A percentile compares a stretch with the other conserved stretches of the same genome.
Conservation (phyloP, 2,113 vertebrate genomes). For the Channa argus region DNA sequence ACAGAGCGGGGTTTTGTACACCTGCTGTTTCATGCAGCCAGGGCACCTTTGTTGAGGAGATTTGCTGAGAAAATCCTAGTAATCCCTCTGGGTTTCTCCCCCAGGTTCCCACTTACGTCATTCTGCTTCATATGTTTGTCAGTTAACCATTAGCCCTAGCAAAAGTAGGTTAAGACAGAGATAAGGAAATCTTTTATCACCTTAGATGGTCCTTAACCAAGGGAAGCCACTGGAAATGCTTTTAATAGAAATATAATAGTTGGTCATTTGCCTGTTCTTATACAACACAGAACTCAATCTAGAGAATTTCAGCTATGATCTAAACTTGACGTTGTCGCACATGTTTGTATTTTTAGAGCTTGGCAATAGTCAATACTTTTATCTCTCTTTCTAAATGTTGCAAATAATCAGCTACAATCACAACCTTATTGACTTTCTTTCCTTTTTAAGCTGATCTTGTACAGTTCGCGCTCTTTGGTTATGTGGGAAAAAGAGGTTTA, state of each 20-base stretch:
- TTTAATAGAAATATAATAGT: constrained; percentile 22
- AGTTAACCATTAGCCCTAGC: constrained; percentile 56
- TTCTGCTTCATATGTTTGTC: constrained; percentile 59
- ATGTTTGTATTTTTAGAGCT: neutral
- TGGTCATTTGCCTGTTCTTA: constrained; percentile 26
- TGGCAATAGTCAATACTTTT: too few relatives aligned
- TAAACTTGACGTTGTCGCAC: neutral
- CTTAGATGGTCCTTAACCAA: constrained; percentile 25
- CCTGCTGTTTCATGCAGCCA: constrained; percentile 57
- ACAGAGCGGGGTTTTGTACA: constrained; percentile 43
- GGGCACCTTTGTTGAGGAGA: constrained; percentile 73
- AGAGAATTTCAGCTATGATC: neutral
- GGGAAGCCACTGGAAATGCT: neutral
- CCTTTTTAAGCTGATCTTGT: too few relatives aligned
- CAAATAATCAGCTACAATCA: too few relatives aligned
- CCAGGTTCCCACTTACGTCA: constrained; percentile 64
- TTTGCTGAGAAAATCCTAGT: constrained; percentile 78
- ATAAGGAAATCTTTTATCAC: constrained; percentile 35
- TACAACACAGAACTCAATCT: neutral
- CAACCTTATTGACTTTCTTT: too few relatives aligned
- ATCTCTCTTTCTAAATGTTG: too few relatives aligned
- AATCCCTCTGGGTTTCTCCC: constrained; percentile 72
- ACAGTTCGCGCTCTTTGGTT: too few relatives aligned
- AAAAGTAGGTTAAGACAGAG: constrained; percentile 43
- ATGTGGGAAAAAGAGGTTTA: too few relatives aligned